A percentile compares a stretch with the other conserved stretches of the same genome.
These are phyloP conservation scores for Sceliomorpha sp. DNA, from an alignment of 2,888 invertebrate genomes.

Conservation along the genomic window DNA sequence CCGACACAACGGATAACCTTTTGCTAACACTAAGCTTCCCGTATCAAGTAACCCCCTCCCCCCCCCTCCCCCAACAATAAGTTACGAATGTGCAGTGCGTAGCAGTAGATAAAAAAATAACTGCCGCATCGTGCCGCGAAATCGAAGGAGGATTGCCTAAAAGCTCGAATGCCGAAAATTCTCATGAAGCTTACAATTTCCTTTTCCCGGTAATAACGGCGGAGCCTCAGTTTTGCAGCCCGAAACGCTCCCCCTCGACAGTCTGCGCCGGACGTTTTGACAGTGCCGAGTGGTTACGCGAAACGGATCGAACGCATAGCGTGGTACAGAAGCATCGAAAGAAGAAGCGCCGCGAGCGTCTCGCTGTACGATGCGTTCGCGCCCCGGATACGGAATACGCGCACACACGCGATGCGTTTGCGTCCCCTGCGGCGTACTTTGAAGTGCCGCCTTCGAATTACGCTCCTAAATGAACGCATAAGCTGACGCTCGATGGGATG, in stretches of 20 bases:
- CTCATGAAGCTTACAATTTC: conserved; percentile 8
- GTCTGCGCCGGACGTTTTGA: conserved; percentile 36
- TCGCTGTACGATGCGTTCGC: conserved; percentile 23
- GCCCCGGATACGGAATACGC: conserved; percentile 19
- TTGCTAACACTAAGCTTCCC: no score
- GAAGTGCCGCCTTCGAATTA: conserved; percentile 52
- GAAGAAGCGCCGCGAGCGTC: conserved; percentile 37
- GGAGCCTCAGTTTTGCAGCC: conserved; percentile 21
- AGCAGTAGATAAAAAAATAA: no score
- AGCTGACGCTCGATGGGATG: conserved; percentile 33
- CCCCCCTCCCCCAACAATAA: no score
- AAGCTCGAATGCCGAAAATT: no score
- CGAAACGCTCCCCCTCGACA: conserved; percentile 17
- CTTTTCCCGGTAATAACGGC: conserved; percentile 19
- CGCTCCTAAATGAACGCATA: conserved; percentile 53
- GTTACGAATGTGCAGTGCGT: no score
- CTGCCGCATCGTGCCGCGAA: no score
- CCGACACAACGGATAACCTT: no score
- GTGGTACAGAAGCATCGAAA: conserved; percentile 35
- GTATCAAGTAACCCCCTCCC: no score
- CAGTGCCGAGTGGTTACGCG: conserved; percentile 27
- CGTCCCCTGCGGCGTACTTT: conserved; percentile 39
- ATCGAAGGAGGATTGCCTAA: no score
- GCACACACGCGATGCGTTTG: conserved; percentile 8
- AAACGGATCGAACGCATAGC: conserved; percentile 22